A percentile compares a stretch with the other conserved stretches of the same genome.
phyloP scores from a whole-genome alignment of 2,113 vertebrate species.

The Candoia aspera region DNA sequence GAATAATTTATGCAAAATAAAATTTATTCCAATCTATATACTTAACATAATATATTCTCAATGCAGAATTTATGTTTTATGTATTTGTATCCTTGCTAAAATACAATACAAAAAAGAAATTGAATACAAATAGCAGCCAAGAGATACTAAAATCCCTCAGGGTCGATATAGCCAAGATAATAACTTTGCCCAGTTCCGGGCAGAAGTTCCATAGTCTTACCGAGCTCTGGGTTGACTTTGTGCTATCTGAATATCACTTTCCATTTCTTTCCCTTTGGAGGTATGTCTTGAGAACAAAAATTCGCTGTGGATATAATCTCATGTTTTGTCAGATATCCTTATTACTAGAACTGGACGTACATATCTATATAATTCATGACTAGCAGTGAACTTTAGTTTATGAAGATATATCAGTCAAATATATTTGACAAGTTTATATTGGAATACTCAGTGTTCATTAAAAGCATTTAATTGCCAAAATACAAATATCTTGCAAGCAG shows the following conservation, averaged over 20 bases:
- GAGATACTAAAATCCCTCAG: too few relatives aligned
- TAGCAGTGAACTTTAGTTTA: neutral
- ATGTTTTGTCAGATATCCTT: neutral
- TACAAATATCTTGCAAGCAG: neutral
- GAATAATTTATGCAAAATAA: neutral
- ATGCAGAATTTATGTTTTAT: neutral
- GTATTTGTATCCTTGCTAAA: too few relatives aligned
- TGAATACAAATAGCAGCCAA: too few relatives aligned
- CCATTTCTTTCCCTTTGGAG: neutral
- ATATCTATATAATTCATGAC: neutral
- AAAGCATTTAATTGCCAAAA: neutral
- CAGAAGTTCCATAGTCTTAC: neutral
- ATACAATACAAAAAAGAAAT: too few relatives aligned
- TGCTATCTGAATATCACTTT: neutral
- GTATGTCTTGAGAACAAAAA: neutral
- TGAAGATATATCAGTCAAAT: neutral
- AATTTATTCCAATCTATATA: neutral
- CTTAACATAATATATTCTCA: neutral
- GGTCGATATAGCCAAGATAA: neutral
- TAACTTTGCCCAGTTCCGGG: neutral
- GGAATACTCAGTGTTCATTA: neutral
- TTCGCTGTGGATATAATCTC: neutral
- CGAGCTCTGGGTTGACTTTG: neutral
- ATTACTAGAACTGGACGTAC: neutral
- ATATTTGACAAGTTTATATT: neutral